These are phyloP conservation scores for Crotalus tigris DNA, from an alignment of 2,113 vertebrate species.

Conservation along the genomic window DNA sequence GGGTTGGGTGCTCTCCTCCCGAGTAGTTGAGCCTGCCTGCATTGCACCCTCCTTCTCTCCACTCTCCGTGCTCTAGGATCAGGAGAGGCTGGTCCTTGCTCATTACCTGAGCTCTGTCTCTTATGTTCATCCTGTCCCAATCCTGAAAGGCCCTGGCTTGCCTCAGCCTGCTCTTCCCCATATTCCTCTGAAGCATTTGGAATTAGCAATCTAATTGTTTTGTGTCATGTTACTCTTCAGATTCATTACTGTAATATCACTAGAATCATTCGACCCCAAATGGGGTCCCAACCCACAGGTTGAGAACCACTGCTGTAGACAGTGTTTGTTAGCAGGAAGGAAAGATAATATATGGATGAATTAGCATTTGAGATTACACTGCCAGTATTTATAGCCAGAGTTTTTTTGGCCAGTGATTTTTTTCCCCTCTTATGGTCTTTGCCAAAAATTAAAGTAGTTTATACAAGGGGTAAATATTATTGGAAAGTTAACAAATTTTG, in stretches of 20 bases:
- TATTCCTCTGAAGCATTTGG: background rate
- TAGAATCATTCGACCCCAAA: background rate
- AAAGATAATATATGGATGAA: background rate
- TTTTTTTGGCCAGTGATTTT: slow-evolving; percentile 21
- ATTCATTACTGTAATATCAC: slow-evolving; percentile 32
- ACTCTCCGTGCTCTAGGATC: too few species aligned
- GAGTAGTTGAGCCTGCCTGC: too few species aligned
- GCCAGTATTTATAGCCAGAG: slow-evolving; percentile 13
- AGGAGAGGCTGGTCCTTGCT: too few species aligned
- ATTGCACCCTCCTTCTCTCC: too few species aligned
- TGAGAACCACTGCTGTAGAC: background rate
- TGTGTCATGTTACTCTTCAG: slow-evolving; percentile 28
- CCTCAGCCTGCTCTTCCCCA: too few species aligned
- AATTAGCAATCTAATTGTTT: slow-evolving; percentile 31
- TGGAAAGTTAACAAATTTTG: slow-evolving; percentile 23
- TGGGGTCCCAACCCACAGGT: too few species aligned
- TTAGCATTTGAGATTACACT: background rate
- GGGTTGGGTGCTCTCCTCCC: too few species aligned
- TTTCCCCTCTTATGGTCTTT: slow-evolving; percentile 11
- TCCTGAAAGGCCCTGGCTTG: too few species aligned
- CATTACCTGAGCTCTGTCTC: too few species aligned
- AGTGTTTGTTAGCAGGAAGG: slow-evolving; percentile 15
- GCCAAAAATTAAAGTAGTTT: slow-evolving; percentile 6
- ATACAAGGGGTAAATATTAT: slow-evolving; percentile 7
- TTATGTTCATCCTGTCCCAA: too few species aligned